Evolutionary conservation across 2,888 invertebrate species (phyloP).

Genomic region (Noctua pronuba): DNA sequence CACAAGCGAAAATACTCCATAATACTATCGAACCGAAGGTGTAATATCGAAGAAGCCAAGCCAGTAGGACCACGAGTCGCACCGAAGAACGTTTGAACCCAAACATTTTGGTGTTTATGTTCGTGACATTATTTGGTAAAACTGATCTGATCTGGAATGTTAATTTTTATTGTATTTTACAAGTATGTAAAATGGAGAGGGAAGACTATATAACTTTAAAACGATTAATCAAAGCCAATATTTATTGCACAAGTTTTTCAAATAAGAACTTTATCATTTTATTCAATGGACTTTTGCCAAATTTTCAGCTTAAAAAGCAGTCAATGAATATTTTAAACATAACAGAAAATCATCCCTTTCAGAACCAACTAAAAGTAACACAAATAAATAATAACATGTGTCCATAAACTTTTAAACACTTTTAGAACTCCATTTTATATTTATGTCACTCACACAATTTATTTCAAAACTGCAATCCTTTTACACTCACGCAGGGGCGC

Average conservation of each 20-base stretch:
- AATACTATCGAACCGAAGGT: constrained; percentile 77
- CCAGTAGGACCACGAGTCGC: constrained; percentile 74
- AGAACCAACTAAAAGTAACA: constrained; percentile 19
- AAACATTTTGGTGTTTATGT: constrained; percentile 79
- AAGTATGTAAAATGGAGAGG: not conserved
- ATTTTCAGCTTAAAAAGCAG: constrained; percentile 13
- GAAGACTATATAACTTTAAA: not conserved
- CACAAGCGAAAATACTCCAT: constrained; percentile 75
- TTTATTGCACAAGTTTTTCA: not conserved
- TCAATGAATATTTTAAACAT: constrained; percentile 3
- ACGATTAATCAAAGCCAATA: not conserved
- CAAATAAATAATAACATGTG: constrained; percentile 31
- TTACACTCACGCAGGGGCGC: constrained; percentile 69
- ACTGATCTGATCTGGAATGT: constrained; percentile 33
- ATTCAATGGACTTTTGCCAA: constrained; percentile 20
- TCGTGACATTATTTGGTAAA: constrained; percentile 66
- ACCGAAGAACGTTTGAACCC: constrained; percentile 82
- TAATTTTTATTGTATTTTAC: not conserved
- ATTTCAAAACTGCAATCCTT: constrained; percentile 65
- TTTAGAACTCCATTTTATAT: constrained; percentile 21
- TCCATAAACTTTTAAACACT: constrained; percentile 44
- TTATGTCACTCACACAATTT: constrained; percentile 53
- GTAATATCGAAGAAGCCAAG: constrained; percentile 79
- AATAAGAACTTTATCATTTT: constrained; percentile 2
- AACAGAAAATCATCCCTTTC: constrained; percentile 18